phyloP scores from a whole-genome alignment of 2,797 vertebrate species.

The Oreochromis grahami region DNA sequence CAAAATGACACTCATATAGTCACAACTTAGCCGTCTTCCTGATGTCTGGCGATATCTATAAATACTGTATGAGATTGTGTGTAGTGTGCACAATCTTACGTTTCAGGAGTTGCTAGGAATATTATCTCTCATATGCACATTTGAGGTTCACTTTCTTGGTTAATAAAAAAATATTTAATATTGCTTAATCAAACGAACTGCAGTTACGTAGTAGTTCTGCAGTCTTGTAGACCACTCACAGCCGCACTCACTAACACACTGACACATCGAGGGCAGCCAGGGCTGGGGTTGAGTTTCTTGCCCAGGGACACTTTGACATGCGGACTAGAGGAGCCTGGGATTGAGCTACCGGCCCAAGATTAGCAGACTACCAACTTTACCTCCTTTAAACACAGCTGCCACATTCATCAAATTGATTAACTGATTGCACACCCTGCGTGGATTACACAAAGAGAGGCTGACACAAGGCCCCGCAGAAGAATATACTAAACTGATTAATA shows the following conservation, averaged over 20 bases:
- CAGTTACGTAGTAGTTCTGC: not conserved
- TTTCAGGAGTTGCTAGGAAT: not conserved
- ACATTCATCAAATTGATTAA: not conserved
- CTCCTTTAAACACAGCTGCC: not conserved
- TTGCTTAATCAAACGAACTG: not conserved
- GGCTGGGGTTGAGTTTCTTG: not conserved
- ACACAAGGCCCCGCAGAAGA: conserved; percentile 1
- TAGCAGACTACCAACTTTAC: not conserved
- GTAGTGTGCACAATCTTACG: not conserved
- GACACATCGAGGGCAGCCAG: not conserved
- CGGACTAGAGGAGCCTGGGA: not conserved
- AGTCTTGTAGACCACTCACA: not conserved
- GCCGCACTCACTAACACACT: not conserved
- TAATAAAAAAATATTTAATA: not conserved
- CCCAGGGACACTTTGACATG: not conserved
- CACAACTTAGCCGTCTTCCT: not conserved
- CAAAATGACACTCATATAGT: not conserved
- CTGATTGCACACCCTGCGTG: not conserved
- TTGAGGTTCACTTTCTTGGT: not conserved
- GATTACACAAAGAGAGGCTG: not conserved
- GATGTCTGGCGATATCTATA: not conserved
- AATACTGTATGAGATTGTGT: not conserved
- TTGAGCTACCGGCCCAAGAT: not conserved
- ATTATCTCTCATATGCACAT: not conserved
- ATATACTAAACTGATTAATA: not conserved